Evolutionary conservation across 2,113 vertebrate genomes (phyloP).

Genomic region (Misgurnus mizolepis): DNA sequence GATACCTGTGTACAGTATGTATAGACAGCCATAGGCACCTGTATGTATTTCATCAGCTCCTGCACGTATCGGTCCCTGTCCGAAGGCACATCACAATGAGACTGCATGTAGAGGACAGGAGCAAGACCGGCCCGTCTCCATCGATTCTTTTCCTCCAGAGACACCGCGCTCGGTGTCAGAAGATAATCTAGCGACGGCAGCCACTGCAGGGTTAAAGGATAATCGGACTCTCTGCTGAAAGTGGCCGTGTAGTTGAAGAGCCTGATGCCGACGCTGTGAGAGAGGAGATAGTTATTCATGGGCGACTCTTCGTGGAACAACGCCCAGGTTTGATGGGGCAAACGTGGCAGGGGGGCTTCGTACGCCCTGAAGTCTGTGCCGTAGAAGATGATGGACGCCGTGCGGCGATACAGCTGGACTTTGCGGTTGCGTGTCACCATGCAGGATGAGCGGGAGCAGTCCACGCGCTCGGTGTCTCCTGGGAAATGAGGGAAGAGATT

Average conservation of each 20-base stretch:
- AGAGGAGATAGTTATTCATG: constrained; percentile 95
- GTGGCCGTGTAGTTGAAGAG: constrained; percentile 97
- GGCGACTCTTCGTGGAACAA: constrained; percentile 98
- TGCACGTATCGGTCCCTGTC: constrained; percentile 92
- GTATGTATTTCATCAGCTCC: constrained; percentile 92
- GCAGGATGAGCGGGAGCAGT: constrained; percentile 86
- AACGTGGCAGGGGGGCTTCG: constrained; percentile 89
- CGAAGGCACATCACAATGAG: constrained; percentile 93
- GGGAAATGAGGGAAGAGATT: constrained; percentile 94
- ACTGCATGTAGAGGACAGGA: constrained; percentile 93
- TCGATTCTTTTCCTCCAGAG: constrained; percentile 80
- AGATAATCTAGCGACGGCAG: constrained; percentile 83
- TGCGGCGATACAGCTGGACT: constrained; percentile 78
- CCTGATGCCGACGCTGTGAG: constrained; percentile 83
- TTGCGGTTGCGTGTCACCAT: constrained; percentile 84
- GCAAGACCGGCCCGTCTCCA: constrained; percentile 83
- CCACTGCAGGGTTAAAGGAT: constrained; percentile 93
- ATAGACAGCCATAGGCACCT: constrained; percentile 69
- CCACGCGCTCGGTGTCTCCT: constrained; percentile 85
- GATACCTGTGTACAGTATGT: no score
- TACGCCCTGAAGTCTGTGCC: constrained; percentile 96
- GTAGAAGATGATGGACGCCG: constrained; percentile 90
- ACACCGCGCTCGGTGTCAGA: constrained; percentile 68
- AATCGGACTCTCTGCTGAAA: constrained; percentile 90
- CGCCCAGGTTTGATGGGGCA: constrained; percentile 90